Evolutionary conservation across 1,140 invertebrate genomes (phyloP).

Genomic region (Amyelois transitella): DNA sequence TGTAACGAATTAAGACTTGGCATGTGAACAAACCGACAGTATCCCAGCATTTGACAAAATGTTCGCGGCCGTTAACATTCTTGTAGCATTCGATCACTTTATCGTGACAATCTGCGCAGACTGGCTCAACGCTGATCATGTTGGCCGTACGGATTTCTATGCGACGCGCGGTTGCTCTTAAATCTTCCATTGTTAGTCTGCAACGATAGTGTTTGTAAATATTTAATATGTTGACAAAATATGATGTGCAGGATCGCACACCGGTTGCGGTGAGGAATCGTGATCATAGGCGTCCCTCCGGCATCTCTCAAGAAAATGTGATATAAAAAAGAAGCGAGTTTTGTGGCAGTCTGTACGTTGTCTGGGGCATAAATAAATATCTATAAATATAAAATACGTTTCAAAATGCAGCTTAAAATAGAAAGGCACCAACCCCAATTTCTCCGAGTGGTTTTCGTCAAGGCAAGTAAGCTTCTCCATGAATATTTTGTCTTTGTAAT

Average conservation of each 20-base stretch:
- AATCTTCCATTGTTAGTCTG: constrained; percentile 46
- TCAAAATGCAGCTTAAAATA: neutral
- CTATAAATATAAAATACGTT: too few relatives aligned
- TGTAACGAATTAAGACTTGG: too few relatives aligned
- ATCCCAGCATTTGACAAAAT: constrained; percentile 35
- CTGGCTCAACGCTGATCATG: constrained; percentile 38
- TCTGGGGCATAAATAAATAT: too few relatives aligned
- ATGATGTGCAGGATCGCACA: too few relatives aligned
- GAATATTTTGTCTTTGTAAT: constrained; percentile 51
- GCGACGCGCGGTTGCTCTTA: constrained; percentile 38
- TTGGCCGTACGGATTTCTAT: constrained; percentile 48
- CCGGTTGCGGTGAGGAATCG: too few relatives aligned
- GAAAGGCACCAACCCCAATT: constrained; percentile 33
- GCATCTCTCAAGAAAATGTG: too few relatives aligned
- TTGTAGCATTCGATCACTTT: constrained; percentile 45
- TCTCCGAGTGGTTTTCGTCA: constrained; percentile 63
- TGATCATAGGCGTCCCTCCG: too few relatives aligned
- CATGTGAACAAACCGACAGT: constrained; percentile 31
- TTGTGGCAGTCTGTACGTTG: too few relatives aligned
- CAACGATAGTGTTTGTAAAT: neutral
- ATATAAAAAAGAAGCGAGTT: too few relatives aligned
- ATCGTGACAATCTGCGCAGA: constrained; percentile 39
- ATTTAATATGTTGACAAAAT: neutral
- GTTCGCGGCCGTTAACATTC: neutral
- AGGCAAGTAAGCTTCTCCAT: constrained; percentile 62